Evolutionary conservation across 2,797 vertebrate species (phyloP).

Genomic region (Dromococcyx pavoninus): DNA sequence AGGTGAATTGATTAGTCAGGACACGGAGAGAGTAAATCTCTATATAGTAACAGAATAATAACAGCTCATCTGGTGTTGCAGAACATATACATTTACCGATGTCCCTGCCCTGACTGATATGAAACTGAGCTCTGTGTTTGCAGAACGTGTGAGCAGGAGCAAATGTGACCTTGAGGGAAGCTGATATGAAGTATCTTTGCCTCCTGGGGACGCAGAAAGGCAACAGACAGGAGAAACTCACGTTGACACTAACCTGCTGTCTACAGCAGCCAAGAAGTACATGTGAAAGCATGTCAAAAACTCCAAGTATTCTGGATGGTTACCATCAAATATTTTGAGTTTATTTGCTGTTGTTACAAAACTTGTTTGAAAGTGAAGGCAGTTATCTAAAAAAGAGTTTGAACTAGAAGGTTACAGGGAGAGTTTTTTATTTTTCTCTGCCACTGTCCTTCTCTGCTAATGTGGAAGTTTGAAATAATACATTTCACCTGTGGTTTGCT

Average conservation of each 20-base stretch:
- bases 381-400: background rate
- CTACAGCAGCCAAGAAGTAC: conserved; percentile 10
- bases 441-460: background rate
- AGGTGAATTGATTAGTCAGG: background rate
- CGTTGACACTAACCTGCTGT: background rate
- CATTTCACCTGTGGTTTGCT: background rate
- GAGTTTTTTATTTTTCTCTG: conserved; percentile 29
- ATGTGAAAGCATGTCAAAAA: conserved; percentile 57
- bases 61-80: background rate
- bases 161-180: background rate
- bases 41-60: background rate
- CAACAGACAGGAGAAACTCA: conserved; percentile 14
- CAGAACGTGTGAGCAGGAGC: background rate
- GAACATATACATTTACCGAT: background rate
- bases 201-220: background rate
- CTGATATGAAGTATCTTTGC: background rate
- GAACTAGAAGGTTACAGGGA: background rate
- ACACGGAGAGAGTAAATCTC: background rate
- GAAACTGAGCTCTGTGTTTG: background rate
- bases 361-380: conserved; percentile 19
- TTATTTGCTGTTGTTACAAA: conserved; percentile 46
- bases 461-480: background rate
- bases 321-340: conserved; percentile 11
- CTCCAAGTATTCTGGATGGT: conserved; percentile 42
- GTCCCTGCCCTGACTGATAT: accelerated